A percentile compares a stretch with the other conserved stretches of the same genome.
These are phyloP conservation scores for Caenorhabditis virilis DNA, from an alignment of 2,888 invertebrate species.

Conservation along the genomic window DNA sequence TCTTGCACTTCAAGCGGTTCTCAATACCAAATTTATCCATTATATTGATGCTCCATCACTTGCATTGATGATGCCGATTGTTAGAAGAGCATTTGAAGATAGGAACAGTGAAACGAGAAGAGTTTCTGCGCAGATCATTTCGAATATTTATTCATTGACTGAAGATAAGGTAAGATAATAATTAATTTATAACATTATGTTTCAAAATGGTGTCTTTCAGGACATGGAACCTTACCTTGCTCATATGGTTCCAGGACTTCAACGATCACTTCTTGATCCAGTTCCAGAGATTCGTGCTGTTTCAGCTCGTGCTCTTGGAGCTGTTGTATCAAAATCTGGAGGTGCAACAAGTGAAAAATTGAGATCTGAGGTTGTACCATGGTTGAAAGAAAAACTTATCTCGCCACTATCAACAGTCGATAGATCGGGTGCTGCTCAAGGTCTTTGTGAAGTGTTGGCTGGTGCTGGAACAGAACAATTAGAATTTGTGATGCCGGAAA, in stretches of 20 bases:
- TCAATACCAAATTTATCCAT: conserved; percentile 84
- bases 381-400: conserved; percentile 96
- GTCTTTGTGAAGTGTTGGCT: conserved; percentile 78
- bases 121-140: conserved; percentile 99
- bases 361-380: conserved; percentile 89
- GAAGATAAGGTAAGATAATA: too few relatives aligned
- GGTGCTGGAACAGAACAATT: conserved; percentile 92
- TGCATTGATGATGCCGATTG: conserved; percentile 98
- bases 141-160: conserved; percentile 98
- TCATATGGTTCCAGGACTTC: conserved; percentile 92
- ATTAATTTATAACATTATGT: too few relatives aligned
- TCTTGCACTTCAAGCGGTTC: conserved; percentile 39
- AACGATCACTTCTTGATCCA: conserved; percentile 92
- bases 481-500: conserved; percentile 87
- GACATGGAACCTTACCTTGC: conserved; percentile 94
- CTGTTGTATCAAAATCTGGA: conserved; percentile 58
- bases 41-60: conserved; percentile 98
- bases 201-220: too few relatives aligned
- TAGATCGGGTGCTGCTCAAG: conserved; percentile 90
- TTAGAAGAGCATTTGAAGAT: conserved; percentile 95
- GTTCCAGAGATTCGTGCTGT: conserved; percentile 96
- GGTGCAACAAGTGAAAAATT: conserved; percentile 78
- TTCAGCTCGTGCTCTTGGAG: conserved; percentile 80
- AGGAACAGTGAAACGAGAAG: conserved; percentile 95
- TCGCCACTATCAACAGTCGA: conserved; percentile 94